Percentiles rank a stretch among this genome's conserved stretches.
Conservation (phyloP, 2,113 vertebrate genomes). For the Osmerus eperlanus region DNA sequence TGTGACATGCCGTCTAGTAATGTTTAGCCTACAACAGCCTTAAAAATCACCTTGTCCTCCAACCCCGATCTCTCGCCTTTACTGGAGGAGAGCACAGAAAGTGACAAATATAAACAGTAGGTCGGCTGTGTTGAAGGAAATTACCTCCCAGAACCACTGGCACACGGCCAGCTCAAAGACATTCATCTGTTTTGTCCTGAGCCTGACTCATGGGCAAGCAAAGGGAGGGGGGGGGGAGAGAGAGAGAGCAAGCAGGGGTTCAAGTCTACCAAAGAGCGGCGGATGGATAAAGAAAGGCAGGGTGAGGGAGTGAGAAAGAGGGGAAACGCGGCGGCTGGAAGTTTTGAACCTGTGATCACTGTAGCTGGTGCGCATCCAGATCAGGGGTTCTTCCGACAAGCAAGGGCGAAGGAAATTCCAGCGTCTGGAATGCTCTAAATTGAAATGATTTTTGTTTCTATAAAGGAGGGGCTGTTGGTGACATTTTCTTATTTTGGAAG, state of each 20-base stretch:
- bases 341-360: slow-evolving; percentile 63
- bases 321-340: slow-evolving; percentile 56
- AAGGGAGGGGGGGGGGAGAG: slow-evolving; percentile 20
- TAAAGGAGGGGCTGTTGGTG: slow-evolving; percentile 23
- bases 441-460: slow-evolving; percentile 47
- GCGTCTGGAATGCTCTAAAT: slow-evolving; percentile 47
- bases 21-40: neutral
- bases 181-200: slow-evolving; percentile 66
- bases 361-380: slow-evolving; percentile 56
- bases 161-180: slow-evolving; percentile 65
- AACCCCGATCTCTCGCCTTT: slow-evolving; percentile 4
- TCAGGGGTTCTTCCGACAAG: slow-evolving; percentile 52
- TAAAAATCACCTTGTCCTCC: slow-evolving; percentile 9
- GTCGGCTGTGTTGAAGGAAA: slow-evolving; percentile 64
- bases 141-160: slow-evolving; percentile 73
- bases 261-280: slow-evolving; percentile 36
- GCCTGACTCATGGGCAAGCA: slow-evolving; percentile 51
- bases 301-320: slow-evolving; percentile 19
- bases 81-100: slow-evolving; percentile 46
- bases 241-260: slow-evolving; percentile 25
- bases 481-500: slow-evolving; percentile 27
- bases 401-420: slow-evolving; percentile 51
- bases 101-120: slow-evolving; percentile 71
- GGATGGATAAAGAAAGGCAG: slow-evolving; percentile 31
- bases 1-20: neutral